These are phyloP conservation scores for Philhelius pedissequus DNA, from an alignment of 2,888 invertebrate genomes.

Conservation along the genomic window DNA sequence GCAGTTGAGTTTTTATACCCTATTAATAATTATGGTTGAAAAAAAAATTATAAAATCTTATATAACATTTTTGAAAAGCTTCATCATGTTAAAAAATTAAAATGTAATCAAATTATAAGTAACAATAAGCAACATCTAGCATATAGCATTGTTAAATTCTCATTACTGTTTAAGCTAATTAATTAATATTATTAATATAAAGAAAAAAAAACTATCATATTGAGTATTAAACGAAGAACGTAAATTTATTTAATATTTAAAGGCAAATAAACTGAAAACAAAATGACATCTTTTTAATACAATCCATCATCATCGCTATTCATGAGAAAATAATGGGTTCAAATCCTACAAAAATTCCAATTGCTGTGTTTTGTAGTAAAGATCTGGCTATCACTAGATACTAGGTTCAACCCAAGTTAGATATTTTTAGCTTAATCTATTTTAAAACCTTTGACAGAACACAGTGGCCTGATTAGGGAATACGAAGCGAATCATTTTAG, in stretches of 20 bases:
- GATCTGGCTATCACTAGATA: background rate
- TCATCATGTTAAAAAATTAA: constrained; percentile 49
- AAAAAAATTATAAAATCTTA: constrained; percentile 12
- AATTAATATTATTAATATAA: constrained; percentile 47
- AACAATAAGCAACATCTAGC: constrained; percentile 52
- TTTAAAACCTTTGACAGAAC: too few relatives aligned
- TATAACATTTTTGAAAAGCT: constrained; percentile 44
- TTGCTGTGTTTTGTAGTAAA: background rate
- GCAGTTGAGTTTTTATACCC: constrained; percentile 57
- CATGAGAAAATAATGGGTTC: background rate
- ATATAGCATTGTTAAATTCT: constrained; percentile 63
- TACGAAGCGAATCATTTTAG: too few relatives aligned
- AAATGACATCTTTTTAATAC: background rate
- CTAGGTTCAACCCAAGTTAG: background rate
- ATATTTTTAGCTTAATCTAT: background rate
- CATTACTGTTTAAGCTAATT: constrained; percentile 60
- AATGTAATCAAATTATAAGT: constrained; percentile 57
- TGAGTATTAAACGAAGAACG: constrained; percentile 29
- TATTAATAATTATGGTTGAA: constrained; percentile 25
- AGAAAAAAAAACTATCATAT: constrained; percentile 54
- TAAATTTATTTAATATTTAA: constrained; percentile 54
- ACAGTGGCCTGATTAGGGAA: too few relatives aligned
- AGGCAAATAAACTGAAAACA: constrained; percentile 13
- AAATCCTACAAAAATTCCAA: background rate
- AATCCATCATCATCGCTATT: background rate